Conservation (phyloP, 1,140 invertebrate species). For the Lordiphosa mommai region DNA sequence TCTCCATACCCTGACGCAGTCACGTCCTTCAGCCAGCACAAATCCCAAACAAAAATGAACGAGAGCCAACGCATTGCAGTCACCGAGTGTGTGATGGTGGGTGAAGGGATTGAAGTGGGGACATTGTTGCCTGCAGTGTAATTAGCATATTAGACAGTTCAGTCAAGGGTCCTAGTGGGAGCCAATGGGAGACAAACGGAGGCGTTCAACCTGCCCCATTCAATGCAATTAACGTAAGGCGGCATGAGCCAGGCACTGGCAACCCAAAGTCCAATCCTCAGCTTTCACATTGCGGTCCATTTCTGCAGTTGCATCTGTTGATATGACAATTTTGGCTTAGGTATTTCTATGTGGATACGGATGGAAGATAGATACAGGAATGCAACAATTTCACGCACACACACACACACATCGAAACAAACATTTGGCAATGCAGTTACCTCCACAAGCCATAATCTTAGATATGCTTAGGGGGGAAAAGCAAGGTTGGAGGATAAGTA, state of each 20-base stretch:
- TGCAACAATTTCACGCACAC: constrained; percentile 36
- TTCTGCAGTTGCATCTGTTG: constrained; percentile 44
- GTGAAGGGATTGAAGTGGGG: background rate
- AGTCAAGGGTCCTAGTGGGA: constrained; percentile 31
- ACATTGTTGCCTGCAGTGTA: constrained; percentile 66
- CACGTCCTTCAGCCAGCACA: constrained; percentile 42
- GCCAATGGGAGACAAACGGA: constrained; percentile 5
- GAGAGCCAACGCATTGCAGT: constrained; percentile 66
- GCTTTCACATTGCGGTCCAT: constrained; percentile 4
- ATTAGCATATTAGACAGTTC: constrained; percentile 72
- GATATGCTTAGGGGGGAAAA: background rate
- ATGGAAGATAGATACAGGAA: background rate
- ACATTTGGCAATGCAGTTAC: constrained; percentile 11
- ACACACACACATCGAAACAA: background rate
- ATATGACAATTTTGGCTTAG: constrained; percentile 54
- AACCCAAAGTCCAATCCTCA: constrained; percentile 13
- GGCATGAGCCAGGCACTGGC: constrained; percentile 25
- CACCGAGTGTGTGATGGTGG: background rate
- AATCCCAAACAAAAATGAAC: constrained; percentile 63
- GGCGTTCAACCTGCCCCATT: constrained; percentile 49
- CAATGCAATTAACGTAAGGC: constrained; percentile 74
- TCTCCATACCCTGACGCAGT: constrained; percentile 1
- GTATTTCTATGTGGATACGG: background rate
- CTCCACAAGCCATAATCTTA: too few relatives aligned
- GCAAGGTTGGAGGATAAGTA: background rate